Percentiles rank a stretch among this genome's conserved stretches.
These are phyloP conservation scores for Batillaria attramentaria DNA, from an alignment of 1,140 invertebrate genomes.

Conservation along the genomic window DNA sequence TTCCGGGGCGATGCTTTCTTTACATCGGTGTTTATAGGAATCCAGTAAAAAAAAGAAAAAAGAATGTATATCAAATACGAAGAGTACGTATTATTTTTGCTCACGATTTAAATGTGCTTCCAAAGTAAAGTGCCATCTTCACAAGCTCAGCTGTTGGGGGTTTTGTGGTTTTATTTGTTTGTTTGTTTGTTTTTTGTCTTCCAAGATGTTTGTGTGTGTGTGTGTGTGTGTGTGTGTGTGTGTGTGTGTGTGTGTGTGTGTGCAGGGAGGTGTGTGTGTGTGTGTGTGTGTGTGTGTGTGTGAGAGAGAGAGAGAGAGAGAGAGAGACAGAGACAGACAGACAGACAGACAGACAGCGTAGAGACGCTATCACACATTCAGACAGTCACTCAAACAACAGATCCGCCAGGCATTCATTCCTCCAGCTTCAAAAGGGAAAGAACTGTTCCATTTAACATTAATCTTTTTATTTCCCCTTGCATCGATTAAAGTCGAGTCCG, in stretches of 20 bases:
- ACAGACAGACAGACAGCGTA: too few species aligned
- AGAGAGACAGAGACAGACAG: neutral
- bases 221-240: constrained; percentile 7
- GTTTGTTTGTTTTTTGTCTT: neutral
- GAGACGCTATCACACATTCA: too few species aligned
- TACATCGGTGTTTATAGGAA: too few species aligned
- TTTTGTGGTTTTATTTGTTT: neutral
- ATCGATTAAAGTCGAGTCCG: neutral
- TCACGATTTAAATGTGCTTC: too few species aligned
- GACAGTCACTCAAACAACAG: too few species aligned
- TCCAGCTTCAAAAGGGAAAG: neutral
- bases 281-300: neutral
- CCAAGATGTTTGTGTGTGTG: constrained; percentile 14
- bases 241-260: constrained; percentile 5
- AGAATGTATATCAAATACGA: too few species aligned
- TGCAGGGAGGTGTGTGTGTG: neutral
- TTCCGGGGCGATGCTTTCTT: too few species aligned
- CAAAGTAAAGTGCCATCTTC: too few species aligned
- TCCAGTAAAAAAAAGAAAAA: too few species aligned
- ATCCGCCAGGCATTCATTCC: neutral
- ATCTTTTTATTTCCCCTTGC: neutral
- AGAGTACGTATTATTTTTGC: too few species aligned
- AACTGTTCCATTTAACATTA: neutral
- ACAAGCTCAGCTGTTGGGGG: too few species aligned
- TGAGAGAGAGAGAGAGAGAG: neutral